Evolutionary conservation across 2,888 invertebrate genomes (phyloP), one percentile per base, ranked within the genome.

Genomic region (Loripinus fragilis): DNA sequence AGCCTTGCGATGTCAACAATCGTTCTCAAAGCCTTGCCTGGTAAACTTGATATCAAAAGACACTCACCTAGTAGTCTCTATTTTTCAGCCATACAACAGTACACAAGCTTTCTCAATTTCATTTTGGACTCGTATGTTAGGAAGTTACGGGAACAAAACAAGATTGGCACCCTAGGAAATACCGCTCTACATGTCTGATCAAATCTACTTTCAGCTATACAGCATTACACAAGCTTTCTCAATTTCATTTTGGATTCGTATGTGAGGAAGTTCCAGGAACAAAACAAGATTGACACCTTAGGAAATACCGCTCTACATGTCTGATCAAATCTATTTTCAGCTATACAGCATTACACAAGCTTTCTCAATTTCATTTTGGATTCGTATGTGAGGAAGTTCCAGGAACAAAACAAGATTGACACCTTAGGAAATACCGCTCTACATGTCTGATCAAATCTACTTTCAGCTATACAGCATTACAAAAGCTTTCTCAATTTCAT

Each of bases 401-500:
- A 50, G 8, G 86, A 88, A 28, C 74, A 76, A 17, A 85, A 87
- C 69, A 64, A 83, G 10, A 55, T 71, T 33, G 90, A 90, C 73
- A 60, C 28, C n/a, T 71, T 81, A 7, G 87, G 88, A 28, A 90
- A 90, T 76, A 89, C 90, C n/a, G n/a, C n/a, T n/a, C n/a, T n/a
- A n/a, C n/a, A n/a, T n/a, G n/a, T n/a, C n/a, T n/a, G n/a, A n/a
- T n/a, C n/a, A n/a, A n/a, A 30, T 20, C 15, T 10, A 41, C 41
- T 41, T 41, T 20, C 20, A 48, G 48, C 20, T 20, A 48, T 48
- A 48, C 48, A 10, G n/a, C 17, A 48, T 15, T 48, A 48, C n/a
- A 48, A 10, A 48, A 20, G 20, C 48, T 48, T 48, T n/a, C 64
- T 64, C 7, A 10, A 25, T 3, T 64, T 23, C n/a, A 35, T 25